These are phyloP conservation scores for Protaetia brevitarsis DNA, from an alignment of 1,140 invertebrate genomes.

Conservation along the genomic window DNA sequence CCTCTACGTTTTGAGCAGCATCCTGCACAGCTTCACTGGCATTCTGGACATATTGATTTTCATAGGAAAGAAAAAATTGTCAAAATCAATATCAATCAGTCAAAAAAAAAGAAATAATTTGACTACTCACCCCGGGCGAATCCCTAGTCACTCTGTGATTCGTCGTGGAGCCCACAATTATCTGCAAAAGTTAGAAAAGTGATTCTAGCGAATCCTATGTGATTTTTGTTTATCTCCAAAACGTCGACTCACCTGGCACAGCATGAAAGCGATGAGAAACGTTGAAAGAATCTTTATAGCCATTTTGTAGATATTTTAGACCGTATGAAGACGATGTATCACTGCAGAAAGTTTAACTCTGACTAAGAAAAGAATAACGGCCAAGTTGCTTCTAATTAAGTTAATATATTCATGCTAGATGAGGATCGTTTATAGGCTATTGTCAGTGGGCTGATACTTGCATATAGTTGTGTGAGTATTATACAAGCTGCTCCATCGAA, in stretches of 20 bases:
- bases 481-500: no score
- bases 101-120: neutral
- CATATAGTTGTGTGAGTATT: no score
- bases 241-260: slow-evolving; percentile 32
- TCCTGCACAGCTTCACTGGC: slow-evolving; percentile 25
- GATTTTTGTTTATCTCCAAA: neutral
- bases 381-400: no score
- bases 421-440: no score
- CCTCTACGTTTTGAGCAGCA: slow-evolving; percentile 33
- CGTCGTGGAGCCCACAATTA: slow-evolving; percentile 18
- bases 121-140: slow-evolving; percentile 28
- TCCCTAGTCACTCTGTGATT: slow-evolving; percentile 28
- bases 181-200: neutral
- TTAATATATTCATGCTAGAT: no score
- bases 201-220: neutral
- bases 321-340: no score
- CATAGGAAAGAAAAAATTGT: slow-evolving; percentile 26
- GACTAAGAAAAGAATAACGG: no score
- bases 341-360: no score
- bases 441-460: no score
- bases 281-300: slow-evolving; percentile 31
- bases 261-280: slow-evolving; percentile 27
- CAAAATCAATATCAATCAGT: neutral
- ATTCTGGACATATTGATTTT: slow-evolving; percentile 34
- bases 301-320: no score